These are phyloP conservation scores for Archocentrus centrarchus DNA, from an alignment of 2,113 vertebrate species.

Conservation along the genomic window DNA sequence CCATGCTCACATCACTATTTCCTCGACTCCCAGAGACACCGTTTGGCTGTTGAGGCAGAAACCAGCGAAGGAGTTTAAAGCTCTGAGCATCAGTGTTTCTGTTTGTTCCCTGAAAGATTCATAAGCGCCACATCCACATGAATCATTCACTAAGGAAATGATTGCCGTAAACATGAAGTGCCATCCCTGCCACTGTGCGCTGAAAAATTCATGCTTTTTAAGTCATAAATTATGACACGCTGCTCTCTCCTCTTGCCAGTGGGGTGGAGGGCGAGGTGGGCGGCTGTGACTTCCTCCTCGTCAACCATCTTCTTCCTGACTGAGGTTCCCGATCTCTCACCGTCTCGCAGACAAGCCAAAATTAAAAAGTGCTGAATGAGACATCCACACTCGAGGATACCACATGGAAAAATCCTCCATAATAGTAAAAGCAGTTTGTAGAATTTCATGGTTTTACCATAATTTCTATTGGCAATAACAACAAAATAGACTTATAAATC, in stretches of 20 bases:
- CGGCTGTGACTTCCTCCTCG: conserved; percentile 33
- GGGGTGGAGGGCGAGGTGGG: not conserved
- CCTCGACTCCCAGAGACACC: conserved; percentile 1
- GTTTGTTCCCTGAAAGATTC: conserved; percentile 80
- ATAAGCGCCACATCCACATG: conserved; percentile 73
- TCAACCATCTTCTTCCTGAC: conserved; percentile 46
- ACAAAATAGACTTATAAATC: not conserved
- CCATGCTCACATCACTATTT: not conserved
- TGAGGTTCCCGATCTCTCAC: not conserved
- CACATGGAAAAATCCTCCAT: not conserved
- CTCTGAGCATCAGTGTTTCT: conserved; percentile 67
- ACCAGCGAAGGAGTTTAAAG: conserved; percentile 28
- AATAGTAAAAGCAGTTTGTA: not conserved
- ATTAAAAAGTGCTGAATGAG: not conserved
- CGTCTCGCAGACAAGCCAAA: not conserved
- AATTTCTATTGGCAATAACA: not conserved
- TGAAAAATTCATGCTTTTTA: conserved; percentile 82
- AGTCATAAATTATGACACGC: conserved; percentile 81
- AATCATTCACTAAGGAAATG: conserved; percentile 82
- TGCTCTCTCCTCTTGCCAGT: conserved; percentile 44
- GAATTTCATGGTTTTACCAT: not conserved
- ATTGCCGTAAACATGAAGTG: conserved; percentile 81
- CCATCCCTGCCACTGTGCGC: conserved; percentile 74
- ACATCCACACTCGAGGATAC: not conserved
- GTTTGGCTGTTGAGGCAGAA: conserved; percentile 7